Evolutionary conservation across 2,888 invertebrate genomes (phyloP).

Genomic region (Aspidiotus destructor): DNA sequence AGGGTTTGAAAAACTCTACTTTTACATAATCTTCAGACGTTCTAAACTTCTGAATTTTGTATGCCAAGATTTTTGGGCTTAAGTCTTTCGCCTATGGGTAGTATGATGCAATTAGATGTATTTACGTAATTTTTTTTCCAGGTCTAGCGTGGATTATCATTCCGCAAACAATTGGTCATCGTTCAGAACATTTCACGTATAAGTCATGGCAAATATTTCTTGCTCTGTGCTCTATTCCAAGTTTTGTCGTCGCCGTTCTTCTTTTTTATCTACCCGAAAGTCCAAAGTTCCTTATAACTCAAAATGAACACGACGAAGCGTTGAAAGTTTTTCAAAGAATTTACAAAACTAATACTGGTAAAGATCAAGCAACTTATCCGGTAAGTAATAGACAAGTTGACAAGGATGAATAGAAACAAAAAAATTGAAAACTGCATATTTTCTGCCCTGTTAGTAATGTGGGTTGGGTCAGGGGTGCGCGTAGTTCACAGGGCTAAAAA

Average conservation of each 20-base stretch:
- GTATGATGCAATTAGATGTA: too few relatives aligned
- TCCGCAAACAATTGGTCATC: slow-evolving; percentile 55
- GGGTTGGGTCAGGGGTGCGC: too few relatives aligned
- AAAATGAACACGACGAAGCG: slow-evolving; percentile 69
- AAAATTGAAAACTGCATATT: too few relatives aligned
- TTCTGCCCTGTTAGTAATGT: too few relatives aligned
- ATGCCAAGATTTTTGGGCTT: too few relatives aligned
- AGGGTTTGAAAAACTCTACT: too few relatives aligned
- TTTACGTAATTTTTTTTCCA: slow-evolving; percentile 38
- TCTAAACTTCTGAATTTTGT: too few relatives aligned
- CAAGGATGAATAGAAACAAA: too few relatives aligned
- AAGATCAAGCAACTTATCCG: slow-evolving; percentile 62
- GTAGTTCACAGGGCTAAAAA: too few relatives aligned
- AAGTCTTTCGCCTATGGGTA: background rate
- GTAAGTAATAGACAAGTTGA: slow-evolving; percentile 46
- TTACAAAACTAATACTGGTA: slow-evolving; percentile 71
- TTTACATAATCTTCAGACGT: too few relatives aligned
- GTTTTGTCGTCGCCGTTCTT: slow-evolving; percentile 72
- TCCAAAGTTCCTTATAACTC: slow-evolving; percentile 75
- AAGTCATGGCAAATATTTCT: slow-evolving; percentile 90
- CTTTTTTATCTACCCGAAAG: slow-evolving; percentile 80
- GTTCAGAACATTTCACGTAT: slow-evolving; percentile 60
- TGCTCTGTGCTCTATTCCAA: slow-evolving; percentile 77
- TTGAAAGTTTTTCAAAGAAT: slow-evolving; percentile 70
- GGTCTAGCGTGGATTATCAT: slow-evolving; percentile 52